phyloP scores from a whole-genome alignment of 2,888 invertebrate genomes.

The Sphinx pinastri region DNA sequence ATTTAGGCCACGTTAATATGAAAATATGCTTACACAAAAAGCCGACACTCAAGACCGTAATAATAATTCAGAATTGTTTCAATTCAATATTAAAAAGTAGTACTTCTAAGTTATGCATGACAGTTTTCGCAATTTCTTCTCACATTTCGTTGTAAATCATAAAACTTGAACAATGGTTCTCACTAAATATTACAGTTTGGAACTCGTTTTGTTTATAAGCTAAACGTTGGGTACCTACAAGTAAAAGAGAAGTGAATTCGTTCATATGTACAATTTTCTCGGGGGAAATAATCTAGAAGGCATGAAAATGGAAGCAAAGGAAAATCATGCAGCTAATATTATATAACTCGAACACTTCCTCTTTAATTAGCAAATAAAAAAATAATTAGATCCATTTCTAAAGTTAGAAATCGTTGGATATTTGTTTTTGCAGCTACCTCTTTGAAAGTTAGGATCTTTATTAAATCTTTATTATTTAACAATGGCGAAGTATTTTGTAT shows the following conservation, averaged over 20 bases:
- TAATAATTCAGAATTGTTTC: not conserved
- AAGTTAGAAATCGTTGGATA: not conserved
- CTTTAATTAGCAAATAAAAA: slow-evolving; percentile 13
- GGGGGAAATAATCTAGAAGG: slow-evolving; percentile 46
- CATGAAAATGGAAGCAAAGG: slow-evolving; percentile 35
- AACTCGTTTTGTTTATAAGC: slow-evolving; percentile 17
- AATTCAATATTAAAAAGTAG: not conserved
- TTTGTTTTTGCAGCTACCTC: not conserved
- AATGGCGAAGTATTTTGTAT: not conserved
- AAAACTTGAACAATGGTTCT: slow-evolving; percentile 11
- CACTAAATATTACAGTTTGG: not conserved
- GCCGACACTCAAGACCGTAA: not conserved
- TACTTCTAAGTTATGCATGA: not conserved
- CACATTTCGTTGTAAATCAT: slow-evolving; percentile 4
- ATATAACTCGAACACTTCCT: slow-evolving; percentile 10
- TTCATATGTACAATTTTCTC: slow-evolving; percentile 40
- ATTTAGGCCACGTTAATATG: no score
- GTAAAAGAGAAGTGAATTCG: slow-evolving; percentile 13
- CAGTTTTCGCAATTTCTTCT: slow-evolving; percentile 12
- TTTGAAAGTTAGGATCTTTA: not conserved
- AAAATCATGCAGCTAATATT: slow-evolving; percentile 31
- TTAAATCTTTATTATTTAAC: no score
- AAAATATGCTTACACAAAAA: no score
- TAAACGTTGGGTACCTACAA: not conserved
- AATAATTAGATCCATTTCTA: slow-evolving; percentile 2